Base-by-base conservation (phyloP, 2,888 invertebrate species). In the Germaria angustata region DNA sequence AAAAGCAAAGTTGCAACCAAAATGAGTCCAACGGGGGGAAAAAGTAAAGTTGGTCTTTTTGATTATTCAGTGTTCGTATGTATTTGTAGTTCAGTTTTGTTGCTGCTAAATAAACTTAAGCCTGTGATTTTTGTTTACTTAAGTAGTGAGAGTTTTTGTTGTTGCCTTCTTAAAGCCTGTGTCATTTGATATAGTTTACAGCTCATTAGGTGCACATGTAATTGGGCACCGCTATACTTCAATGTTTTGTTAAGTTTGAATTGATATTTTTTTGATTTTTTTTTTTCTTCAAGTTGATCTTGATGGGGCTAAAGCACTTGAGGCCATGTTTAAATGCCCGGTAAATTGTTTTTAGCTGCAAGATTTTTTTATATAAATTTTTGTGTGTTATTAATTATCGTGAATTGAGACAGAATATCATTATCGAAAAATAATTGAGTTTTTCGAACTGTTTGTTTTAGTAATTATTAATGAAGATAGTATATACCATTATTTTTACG, bases 181-280 rank as follows among this genome's bases (percentile, higher is more conserved):
- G 91, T 91, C 89, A 91, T 91, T 91, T 88, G 91, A 91, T 91
- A 91, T 89, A 90, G 89, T 91, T 91, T 91, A 90, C 91, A 90
- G 90, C 88, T 91, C 90, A 91, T 91, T 82, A 76, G 75, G 88
- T 90, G 88, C 87, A 77, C 77, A 88, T 90, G 90, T 90, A 90
- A 90, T 90, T 90, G 90, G 90, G 90, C 90, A 90, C 90, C 90
- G 86, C 85, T 78, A 66, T 78, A 73, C 72, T 61, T 66, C 17
- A 72, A 68, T 79, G n/a, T 66, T 78, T 73, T 73, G 63, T 41
- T 73, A 53, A 69, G 55, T 15, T 55, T 63, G 41, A 55, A 63
- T 66, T 71, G 79, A 57, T 75, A 73, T 81, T 81, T 28, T 75
- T 57, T 22, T 11, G 44, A 61, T 44, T 32, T 65, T 53, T 44